These are phyloP conservation scores for Riparia riparia DNA, from an alignment of 2,113 vertebrate genomes.

Conservation along the genomic window DNA sequence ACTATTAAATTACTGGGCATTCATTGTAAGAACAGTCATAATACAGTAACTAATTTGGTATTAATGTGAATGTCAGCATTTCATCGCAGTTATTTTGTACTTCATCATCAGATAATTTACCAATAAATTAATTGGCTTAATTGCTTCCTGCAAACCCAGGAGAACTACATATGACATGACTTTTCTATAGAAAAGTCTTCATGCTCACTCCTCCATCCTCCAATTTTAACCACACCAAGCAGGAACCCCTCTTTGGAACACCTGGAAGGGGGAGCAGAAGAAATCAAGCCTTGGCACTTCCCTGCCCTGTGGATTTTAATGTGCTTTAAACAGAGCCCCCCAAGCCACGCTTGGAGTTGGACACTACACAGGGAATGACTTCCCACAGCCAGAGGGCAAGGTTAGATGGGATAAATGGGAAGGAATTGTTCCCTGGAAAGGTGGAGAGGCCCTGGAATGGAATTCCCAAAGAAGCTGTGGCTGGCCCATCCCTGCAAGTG, in stretches of 20 bases:
- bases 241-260: not conserved
- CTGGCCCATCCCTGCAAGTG: not conserved
- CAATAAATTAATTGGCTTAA: slow-evolving; percentile 76
- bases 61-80: slow-evolving; percentile 72
- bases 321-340: not conserved
- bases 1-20: slow-evolving; percentile 74
- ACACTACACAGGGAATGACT: not conserved
- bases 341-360: not conserved
- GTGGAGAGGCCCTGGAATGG: not conserved
- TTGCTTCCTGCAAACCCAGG: slow-evolving; percentile 52
- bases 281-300: not conserved
- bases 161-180: slow-evolving; percentile 32
- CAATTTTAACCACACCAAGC: not conserved
- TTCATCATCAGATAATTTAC: slow-evolving; percentile 75
- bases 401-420: not conserved
- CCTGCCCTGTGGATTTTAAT: not conserved
- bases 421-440: not conserved
- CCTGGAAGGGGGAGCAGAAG: not conserved
- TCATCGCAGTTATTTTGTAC: slow-evolving; percentile 75
- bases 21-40: slow-evolving; percentile 74
- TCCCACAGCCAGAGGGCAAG: not conserved
- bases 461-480: not conserved
- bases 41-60: slow-evolving; percentile 70
- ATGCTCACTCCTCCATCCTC: not conserved
- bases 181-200: not conserved